Evolutionary conservation across 2,888 invertebrate genomes (phyloP), one percentile per base, ranked within the genome.

Genomic region (Zootermopsis nevadensis): DNA sequence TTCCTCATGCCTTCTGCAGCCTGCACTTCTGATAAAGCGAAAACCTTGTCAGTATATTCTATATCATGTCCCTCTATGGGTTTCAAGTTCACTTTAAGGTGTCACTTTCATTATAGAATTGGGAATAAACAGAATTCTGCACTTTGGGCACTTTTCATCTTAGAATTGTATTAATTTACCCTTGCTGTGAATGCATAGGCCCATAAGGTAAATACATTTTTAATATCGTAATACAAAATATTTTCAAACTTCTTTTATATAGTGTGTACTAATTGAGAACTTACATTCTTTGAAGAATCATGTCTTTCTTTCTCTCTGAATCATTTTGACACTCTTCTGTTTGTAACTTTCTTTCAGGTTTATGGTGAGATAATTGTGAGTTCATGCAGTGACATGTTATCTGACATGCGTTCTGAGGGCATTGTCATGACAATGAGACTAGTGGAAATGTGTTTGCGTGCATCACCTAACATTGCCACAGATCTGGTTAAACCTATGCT

Each of bases 401-500:
- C 93, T 30, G 98, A 98, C 88, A 93, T 98, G 91, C 91, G 94
- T 83, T 90, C 92, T 3, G 95, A 96, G 87, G 96, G 94, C 53
- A 91, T 94, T 81, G 92, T 95, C 22, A 92, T 94, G 84, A 93
- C 96, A 74, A 90, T 96, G 88, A 93, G 94, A 87, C 90, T 95
- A n/a, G 91, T 95, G 55, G 95, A 96, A 88, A 93, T 94, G 30
- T 95, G 95, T 87, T 90, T 98, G 77, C 93, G 94, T 87, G 94
- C 95, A 6, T 92, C 93, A 53, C 95, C 95, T 4, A 91, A 92
- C 0, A 93, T 95, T 87, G 94, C 96, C n/a, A 92, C 95, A 85
- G 93, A 94, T 79, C 91, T 96, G 77, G 91, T 96, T 67, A 93
- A 94, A 77, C 93, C 93, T 84, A 90, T 93, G 67, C 88, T 94